These are phyloP conservation scores for Casuarius casuarius DNA, from an alignment of 2,113 vertebrate species.

Conservation along the genomic window DNA sequence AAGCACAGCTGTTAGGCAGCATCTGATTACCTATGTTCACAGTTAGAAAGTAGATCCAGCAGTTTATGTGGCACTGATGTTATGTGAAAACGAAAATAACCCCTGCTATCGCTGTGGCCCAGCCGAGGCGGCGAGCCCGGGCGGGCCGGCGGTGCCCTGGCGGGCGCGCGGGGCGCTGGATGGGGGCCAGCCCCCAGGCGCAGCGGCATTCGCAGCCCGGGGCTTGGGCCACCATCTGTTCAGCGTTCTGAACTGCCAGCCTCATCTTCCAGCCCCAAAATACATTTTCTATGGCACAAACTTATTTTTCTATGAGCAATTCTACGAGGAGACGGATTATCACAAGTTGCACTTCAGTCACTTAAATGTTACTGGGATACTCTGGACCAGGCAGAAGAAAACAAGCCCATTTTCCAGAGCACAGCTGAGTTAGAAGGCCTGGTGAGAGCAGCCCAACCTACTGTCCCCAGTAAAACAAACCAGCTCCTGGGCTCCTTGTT, in stretches of 20 bases:
- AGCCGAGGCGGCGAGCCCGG: neutral
- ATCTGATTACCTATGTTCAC: conserved; percentile 46
- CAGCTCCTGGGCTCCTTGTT: neutral
- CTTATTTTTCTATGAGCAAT: conserved; percentile 19
- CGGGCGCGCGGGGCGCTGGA: neutral
- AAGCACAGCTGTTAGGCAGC: conserved; percentile 65
- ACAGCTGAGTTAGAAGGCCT: neutral
- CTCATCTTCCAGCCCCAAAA: conserved; percentile 19
- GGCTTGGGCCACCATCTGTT: conserved; percentile 30
- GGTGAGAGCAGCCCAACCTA: neutral
- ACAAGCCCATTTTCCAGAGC: neutral
- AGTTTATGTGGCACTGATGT: neutral
- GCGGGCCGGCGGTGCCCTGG: neutral
- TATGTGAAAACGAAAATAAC: conserved; percentile 47
- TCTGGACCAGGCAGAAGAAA: conserved; percentile 2
- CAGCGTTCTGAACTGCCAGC: conserved; percentile 15
- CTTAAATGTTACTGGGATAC: conserved; percentile 26
- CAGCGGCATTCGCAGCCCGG: conserved; percentile 25
- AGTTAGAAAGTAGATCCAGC: conserved; percentile 38
- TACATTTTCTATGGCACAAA: conserved; percentile 34
- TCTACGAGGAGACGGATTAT: conserved; percentile 9
- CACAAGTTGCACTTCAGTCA: neutral
- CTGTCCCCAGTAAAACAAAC: neutral
- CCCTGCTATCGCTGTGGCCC: neutral
- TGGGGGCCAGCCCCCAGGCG: neutral